Percentiles rank a stretch among this genome's conserved stretches.
These are phyloP conservation scores for Apotomis betuletana DNA, from an alignment of 2,888 invertebrate species.

Conservation along the genomic window DNA sequence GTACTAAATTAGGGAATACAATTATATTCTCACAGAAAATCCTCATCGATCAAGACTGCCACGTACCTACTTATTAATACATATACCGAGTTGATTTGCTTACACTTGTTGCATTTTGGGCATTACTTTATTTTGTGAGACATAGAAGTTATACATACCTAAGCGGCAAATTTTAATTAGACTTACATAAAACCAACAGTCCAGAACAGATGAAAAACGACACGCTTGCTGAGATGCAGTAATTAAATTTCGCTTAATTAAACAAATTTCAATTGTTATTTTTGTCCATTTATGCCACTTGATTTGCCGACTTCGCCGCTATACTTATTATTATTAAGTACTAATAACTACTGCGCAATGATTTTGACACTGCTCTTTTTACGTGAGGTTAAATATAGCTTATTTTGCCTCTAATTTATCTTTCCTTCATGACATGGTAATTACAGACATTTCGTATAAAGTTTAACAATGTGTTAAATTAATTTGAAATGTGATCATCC, in stretches of 20 bases:
- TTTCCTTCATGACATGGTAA: no score
- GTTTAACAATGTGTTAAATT: no score
- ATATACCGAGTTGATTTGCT: not conserved
- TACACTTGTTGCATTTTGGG: not conserved
- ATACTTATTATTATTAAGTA: no score
- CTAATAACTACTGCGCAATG: no score
- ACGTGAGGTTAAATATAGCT: no score
- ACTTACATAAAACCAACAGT: not conserved
- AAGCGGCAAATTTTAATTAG: not conserved
- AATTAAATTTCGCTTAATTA: not conserved
- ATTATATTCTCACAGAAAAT: not conserved
- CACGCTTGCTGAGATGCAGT: not conserved
- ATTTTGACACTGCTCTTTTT: no score
- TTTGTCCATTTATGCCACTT: not conserved
- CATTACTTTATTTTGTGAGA: not conserved
- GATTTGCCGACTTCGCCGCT: no score
- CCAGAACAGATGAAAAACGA: slow-evolving; percentile 5
- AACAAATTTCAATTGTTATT: not conserved
- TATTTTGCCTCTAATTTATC: no score
- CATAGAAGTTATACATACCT: not conserved
- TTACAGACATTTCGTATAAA: no score
- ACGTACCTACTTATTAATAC: not conserved
- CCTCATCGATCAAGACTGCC: not conserved
- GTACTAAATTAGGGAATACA: not conserved
- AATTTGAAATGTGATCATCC: no score